Conservation (phyloP, 2,113 vertebrate species). For the Ictidomys tridecemlineatus region DNA sequence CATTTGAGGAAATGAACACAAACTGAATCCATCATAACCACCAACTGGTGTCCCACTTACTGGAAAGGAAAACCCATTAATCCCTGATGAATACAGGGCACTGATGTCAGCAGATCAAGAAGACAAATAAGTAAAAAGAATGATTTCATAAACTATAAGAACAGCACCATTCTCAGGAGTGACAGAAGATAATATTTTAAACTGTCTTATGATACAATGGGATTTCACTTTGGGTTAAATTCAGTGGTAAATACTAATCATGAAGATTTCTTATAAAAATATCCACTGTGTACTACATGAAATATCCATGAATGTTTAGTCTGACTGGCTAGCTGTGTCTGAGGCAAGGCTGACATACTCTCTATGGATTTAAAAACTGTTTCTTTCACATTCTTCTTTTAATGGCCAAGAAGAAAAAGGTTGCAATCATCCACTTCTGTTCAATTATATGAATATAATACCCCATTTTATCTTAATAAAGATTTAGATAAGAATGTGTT, state of each 20-base stretch:
- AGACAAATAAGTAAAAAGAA: not conserved
- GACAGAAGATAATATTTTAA: not conserved
- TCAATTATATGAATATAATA: constrained; percentile 10
- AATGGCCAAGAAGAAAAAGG: constrained; percentile 26
- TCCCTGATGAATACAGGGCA: not conserved
- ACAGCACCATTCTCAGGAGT: not conserved
- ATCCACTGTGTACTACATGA: constrained; percentile 20
- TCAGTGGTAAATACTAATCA: not conserved
- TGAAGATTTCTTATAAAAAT: constrained; percentile 57
- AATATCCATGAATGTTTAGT: constrained; percentile 68
- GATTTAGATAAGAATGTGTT: constrained; percentile 15
- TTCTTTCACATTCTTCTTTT: constrained; percentile 56
- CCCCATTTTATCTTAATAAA: constrained; percentile 39
- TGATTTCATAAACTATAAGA: not conserved
- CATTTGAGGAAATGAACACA: not conserved
- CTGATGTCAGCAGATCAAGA: not conserved
- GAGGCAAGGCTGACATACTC: constrained; percentile 34
- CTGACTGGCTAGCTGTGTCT: constrained; percentile 60
- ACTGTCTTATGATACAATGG: constrained; percentile 26
- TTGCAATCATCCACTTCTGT: constrained; percentile 14
- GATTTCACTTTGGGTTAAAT: constrained; percentile 43
- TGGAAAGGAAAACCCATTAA: not conserved
- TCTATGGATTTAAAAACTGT: not conserved
- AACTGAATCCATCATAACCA: not conserved
- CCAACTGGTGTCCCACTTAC: not conserved